These are phyloP conservation scores for Pachypsylla venusta DNA, from an alignment of 1,140 invertebrate species.

Conservation along the genomic window DNA sequence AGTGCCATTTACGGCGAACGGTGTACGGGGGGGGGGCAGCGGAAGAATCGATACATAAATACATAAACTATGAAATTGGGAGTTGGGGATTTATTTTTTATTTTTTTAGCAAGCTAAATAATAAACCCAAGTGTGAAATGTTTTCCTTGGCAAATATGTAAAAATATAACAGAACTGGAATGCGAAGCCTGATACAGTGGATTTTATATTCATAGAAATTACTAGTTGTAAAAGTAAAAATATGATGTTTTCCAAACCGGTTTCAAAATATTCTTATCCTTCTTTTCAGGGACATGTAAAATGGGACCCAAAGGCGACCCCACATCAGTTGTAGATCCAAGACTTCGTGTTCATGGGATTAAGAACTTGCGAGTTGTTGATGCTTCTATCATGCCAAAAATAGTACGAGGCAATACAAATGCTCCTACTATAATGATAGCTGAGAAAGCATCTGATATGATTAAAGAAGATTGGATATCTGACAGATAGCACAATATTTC, in stretches of 20 bases:
- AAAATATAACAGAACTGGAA: too few species aligned
- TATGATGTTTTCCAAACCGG: neutral
- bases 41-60: too few species aligned
- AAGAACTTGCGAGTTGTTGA: constrained; percentile 31
- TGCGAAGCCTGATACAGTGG: too few species aligned
- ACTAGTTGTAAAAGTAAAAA: neutral
- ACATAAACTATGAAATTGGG: too few species aligned
- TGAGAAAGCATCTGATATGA: constrained; percentile 38
- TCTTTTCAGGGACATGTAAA: constrained; percentile 30
- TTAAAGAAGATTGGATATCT: constrained; percentile 28
- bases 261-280: constrained; percentile 15
- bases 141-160: too few species aligned
- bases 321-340: constrained; percentile 34
- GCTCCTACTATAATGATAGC: constrained; percentile 42
- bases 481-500: constrained; percentile 5
- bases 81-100: too few species aligned
- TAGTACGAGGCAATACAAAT: constrained; percentile 38
- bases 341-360: constrained; percentile 32
- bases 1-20: too few species aligned
- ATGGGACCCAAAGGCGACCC: constrained; percentile 34
- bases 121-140: too few species aligned
- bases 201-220: too few species aligned
- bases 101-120: too few species aligned
- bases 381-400: constrained; percentile 34
- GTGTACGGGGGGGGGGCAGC: too few species aligned